Conservation (phyloP, 2,797 vertebrate genomes). For the Rhinophrynus dorsalis region DNA sequence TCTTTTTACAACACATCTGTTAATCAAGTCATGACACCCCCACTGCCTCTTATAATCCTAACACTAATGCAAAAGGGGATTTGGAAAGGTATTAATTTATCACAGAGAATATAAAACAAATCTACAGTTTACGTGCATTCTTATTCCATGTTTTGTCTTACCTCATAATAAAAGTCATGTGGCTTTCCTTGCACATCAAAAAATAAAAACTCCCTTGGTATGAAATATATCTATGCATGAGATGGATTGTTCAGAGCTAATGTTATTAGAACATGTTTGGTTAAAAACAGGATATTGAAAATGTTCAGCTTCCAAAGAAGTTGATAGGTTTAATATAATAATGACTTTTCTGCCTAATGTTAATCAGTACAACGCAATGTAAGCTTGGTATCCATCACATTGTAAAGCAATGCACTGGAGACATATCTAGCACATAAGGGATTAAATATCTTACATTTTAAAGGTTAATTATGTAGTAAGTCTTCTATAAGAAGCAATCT, state of each 20-base stretch:
- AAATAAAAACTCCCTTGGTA: not conserved
- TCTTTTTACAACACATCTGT: no score
- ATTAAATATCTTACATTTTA: no score
- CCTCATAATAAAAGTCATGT: not conserved
- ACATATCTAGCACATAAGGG: no score
- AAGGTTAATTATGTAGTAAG: slow-evolving; percentile 11
- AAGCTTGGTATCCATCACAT: not conserved
- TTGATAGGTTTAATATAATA: slow-evolving; percentile 9
- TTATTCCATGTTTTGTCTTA: not conserved
- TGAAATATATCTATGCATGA: not conserved
- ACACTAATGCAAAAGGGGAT: no score
- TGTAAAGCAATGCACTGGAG: no score
- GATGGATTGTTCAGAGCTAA: not conserved
- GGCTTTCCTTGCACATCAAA: not conserved
- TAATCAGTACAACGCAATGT: not conserved
- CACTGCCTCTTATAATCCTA: no score
- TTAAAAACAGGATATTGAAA: no score
- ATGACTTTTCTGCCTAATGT: slow-evolving; percentile 1
- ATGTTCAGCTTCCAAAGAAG: not conserved
- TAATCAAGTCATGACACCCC: no score
- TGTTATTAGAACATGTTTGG: not conserved
- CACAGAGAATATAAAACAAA: no score
- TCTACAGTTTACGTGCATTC: no score
- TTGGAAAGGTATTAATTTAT: no score
- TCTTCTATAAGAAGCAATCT: slow-evolving; percentile 39